A percentile compares a stretch with the other conserved stretches of the same genome.
Evolutionary conservation across 2,888 invertebrate species (phyloP).

Genomic region (Ceratothoa steindachneri): DNA sequence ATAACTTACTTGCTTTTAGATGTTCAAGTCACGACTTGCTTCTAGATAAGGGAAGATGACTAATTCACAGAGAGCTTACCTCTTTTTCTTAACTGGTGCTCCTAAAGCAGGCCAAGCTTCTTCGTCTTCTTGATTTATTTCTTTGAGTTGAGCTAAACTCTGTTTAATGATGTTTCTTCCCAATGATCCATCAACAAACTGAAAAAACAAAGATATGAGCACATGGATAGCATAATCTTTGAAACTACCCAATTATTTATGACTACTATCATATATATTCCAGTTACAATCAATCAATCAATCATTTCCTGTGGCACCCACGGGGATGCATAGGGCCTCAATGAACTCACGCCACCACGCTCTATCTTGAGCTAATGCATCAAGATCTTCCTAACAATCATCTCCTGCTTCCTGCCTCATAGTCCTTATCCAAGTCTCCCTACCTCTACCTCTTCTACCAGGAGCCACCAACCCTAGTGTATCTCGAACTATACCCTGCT

Average conservation of each 20-base stretch:
- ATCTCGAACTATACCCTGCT: too few species aligned
- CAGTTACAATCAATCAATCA: not conserved
- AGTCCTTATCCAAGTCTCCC: not conserved
- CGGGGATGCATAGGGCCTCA: too few species aligned
- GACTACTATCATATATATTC: not conserved
- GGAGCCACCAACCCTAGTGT: too few species aligned
- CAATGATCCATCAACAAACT: conserved; percentile 2
- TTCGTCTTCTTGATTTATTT: not conserved
- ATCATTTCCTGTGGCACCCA: too few species aligned
- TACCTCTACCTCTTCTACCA: not conserved
- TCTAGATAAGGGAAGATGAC: too few species aligned
- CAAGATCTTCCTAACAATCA: too few species aligned
- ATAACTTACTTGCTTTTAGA: too few species aligned
- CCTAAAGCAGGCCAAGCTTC: not conserved
- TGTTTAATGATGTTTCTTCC: not conserved
- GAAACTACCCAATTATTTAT: not conserved
- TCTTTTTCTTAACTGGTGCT: not conserved
- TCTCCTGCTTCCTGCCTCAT: too few species aligned
- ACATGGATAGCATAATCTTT: not conserved
- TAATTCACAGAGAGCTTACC: too few species aligned
- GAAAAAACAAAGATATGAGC: not conserved
- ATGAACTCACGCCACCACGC: too few species aligned
- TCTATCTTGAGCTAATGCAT: too few species aligned
- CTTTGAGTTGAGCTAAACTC: conserved; percentile 5
- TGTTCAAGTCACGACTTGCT: too few species aligned